A percentile compares a stretch with the other conserved stretches of the same genome.
These are phyloP conservation scores for Euwallacea similis DNA, from an alignment of 1,140 invertebrate species.

Conservation along the genomic window DNA sequence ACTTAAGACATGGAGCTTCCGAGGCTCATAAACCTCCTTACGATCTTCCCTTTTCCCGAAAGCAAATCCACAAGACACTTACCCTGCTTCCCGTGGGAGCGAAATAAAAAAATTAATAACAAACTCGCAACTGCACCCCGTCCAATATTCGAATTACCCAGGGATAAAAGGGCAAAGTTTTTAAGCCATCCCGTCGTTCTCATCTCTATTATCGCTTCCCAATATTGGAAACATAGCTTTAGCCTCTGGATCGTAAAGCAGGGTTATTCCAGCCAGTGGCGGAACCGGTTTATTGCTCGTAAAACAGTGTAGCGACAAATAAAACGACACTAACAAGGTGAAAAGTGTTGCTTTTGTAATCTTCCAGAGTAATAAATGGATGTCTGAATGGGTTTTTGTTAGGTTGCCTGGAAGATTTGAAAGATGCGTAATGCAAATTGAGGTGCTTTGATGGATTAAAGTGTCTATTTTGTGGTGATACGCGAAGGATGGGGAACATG, in stretches of 20 bases:
- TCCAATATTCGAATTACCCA: constrained; percentile 1
- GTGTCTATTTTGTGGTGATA: no score
- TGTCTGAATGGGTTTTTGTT: constrained; percentile 13
- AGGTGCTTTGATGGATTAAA: no score
- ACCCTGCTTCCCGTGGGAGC: not conserved
- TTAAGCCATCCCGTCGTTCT: constrained; percentile 3
- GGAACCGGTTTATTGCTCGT: constrained; percentile 16
- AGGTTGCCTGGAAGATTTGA: no score
- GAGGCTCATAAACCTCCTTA: no score
- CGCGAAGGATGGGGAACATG: no score
- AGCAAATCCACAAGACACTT: no score
- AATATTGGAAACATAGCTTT: constrained; percentile 27
- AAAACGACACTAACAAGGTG: constrained; percentile 19
- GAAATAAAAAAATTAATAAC: constrained; percentile 15
- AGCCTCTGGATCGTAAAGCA: constrained; percentile 19
- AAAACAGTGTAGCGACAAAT: constrained; percentile 11
- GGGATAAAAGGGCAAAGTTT: constrained; percentile 11
- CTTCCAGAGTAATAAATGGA: constrained; percentile 12
- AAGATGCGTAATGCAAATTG: no score
- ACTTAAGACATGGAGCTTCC: no score
- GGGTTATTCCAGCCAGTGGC: constrained; percentile 12
- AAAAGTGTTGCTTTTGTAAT: constrained; percentile 17
- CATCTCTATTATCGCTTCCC: constrained; percentile 21
- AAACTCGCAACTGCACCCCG: constrained; percentile 5
- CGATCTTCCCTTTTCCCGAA: no score